Conservation (phyloP, 2,797 vertebrate species). For the Etheostoma nigrum region DNA sequence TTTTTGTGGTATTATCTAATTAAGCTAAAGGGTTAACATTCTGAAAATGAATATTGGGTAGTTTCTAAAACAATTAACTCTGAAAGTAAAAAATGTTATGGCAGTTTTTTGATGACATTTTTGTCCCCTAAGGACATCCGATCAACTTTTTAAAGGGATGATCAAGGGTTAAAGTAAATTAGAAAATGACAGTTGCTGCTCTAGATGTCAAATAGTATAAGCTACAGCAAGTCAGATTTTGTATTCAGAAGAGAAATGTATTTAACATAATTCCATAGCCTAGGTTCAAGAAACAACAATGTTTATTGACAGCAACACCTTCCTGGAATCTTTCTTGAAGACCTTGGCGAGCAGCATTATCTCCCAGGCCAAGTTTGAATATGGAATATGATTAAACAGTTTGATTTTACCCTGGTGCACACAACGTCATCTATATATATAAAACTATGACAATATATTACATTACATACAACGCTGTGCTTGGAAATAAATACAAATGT, state of each 20-base stretch:
- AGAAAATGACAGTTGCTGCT: too few relatives aligned
- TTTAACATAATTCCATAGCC: background rate
- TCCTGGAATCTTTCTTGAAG: slow-evolving; percentile 40
- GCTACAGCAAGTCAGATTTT: background rate
- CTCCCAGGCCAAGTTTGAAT: slow-evolving; percentile 2
- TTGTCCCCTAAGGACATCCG: too few relatives aligned
- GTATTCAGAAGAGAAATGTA: background rate
- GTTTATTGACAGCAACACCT: slow-evolving; percentile 4
- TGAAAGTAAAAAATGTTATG: too few relatives aligned
- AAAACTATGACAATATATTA: slow-evolving; percentile 61
- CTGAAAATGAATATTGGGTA: too few relatives aligned
- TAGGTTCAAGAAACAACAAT: background rate
- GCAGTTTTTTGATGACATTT: too few relatives aligned
- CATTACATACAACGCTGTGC: slow-evolving; percentile 61
- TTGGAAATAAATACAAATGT: slow-evolving; percentile 68
- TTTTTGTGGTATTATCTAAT: too few relatives aligned
- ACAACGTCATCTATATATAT: slow-evolving; percentile 26
- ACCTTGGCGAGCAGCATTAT: slow-evolving; percentile 6
- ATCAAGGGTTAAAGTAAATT: too few relatives aligned
- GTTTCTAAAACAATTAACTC: too few relatives aligned
- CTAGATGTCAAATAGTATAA: too few relatives aligned
- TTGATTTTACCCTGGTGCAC: slow-evolving; percentile 9
- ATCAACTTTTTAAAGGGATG: too few relatives aligned
- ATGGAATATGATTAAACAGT: background rate
- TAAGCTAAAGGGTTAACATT: too few relatives aligned